Percentiles rank a stretch among this genome's conserved stretches.
Conservation (phyloP, 2,797 vertebrate genomes). For the Alcedo atthis region DNA sequence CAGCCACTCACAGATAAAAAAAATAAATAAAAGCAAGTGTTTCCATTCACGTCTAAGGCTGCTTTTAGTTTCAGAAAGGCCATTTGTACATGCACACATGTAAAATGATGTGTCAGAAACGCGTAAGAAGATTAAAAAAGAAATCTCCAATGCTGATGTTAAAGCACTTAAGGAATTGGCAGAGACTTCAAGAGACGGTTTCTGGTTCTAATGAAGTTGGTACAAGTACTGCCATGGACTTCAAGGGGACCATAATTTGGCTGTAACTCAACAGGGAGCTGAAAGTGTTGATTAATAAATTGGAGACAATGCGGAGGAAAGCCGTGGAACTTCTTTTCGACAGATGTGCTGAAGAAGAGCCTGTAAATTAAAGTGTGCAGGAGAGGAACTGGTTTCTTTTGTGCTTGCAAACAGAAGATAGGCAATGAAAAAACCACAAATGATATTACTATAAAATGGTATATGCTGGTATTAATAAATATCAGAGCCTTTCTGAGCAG, state of each 20-base stretch:
- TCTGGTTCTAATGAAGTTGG: slow-evolving; percentile 48
- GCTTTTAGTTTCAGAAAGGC: background rate
- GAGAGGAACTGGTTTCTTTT: slow-evolving; percentile 30
- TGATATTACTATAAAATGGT: slow-evolving; percentile 3
- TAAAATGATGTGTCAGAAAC: slow-evolving; percentile 33
- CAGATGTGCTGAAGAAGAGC: slow-evolving; percentile 48
- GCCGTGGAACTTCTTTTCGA: slow-evolving; percentile 10
- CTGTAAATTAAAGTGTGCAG: background rate
- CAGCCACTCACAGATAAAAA: background rate
- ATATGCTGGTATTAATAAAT: slow-evolving; percentile 47
- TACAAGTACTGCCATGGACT: slow-evolving; percentile 56
- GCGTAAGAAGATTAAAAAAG: slow-evolving; percentile 14
- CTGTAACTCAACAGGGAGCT: slow-evolving; percentile 53
- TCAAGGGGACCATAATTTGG: slow-evolving; percentile 56
- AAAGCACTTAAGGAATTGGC: slow-evolving; percentile 62
- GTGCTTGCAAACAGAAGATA: slow-evolving; percentile 37
- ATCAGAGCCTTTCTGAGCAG: slow-evolving; percentile 18
- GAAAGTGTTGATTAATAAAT: slow-evolving; percentile 67
- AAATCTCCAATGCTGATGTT: background rate
- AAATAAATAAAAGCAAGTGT: background rate
- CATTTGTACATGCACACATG: background rate
- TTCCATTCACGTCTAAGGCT: background rate
- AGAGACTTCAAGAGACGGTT: slow-evolving; percentile 44
- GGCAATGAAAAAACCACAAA: background rate
- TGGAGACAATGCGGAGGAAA: slow-evolving; percentile 28